Evolutionary conservation across 2,888 invertebrate species (phyloP), one percentile per base, ranked within the genome.

Genomic region (Uropetala carovei): DNA sequence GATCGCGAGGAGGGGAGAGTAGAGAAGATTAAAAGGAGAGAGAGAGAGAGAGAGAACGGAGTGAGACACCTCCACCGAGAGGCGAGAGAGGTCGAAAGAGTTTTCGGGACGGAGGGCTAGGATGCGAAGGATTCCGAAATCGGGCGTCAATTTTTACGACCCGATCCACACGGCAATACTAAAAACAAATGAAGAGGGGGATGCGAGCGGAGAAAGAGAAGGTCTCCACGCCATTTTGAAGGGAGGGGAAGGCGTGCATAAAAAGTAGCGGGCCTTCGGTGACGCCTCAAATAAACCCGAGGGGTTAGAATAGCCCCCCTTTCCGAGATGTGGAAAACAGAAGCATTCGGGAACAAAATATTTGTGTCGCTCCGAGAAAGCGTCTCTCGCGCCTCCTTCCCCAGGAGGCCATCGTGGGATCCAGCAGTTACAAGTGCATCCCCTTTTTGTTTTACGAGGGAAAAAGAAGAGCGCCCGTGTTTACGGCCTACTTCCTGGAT

Each of bases 121-220:
- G 75, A 75, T 22, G 14, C 58, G 57, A 58, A 58, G 57, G 85
- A 85, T 56, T 84, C 57, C 18, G 56, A 56, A 85, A 85, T 57
- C 85, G 58, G 85, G 85, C 85, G 85, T 85, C 85, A 85, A 85
- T 85, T 85, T 85, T 85, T 85, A 85, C 85, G 84, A 56, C 56
- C 10, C 84, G 85, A 57, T 58, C 58, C 57, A 57, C 58, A 13
- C 85, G 58, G 57, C 22, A 58, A 56, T 56, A 75, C 22, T n/a
- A 75, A 16, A 75, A 75, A 85, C 85, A 57, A 85, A 85, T 43
- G 83, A 83, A 83, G 83, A 43, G 14, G 43, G 56, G 84, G 56
- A 4, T 30, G 9, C n/a, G 11, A 57, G 85, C 5, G 75, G 75
- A 27, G 75, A 27, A 18, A 64, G n/a, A 13, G 64, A 64, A n/a